Percentiles rank a stretch among this genome's conserved stretches.
Conservation (phyloP, 2,797 vertebrate genomes). For the Triplophysa bombifrons region DNA sequence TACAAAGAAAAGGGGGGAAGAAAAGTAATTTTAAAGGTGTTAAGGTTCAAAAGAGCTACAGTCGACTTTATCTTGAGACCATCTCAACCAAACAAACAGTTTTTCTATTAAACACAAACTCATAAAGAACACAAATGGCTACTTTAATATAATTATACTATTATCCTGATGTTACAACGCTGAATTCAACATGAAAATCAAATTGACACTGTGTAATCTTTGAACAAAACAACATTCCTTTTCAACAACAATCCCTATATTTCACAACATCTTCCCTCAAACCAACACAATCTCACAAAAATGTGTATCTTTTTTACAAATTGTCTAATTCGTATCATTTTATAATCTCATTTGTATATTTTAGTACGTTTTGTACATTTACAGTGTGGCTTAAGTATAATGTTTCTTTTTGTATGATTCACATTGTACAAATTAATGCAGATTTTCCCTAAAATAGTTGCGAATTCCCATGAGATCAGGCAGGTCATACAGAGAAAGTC, state of each 20-base stretch:
- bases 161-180: not conserved
- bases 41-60: slow-evolving; percentile 1
- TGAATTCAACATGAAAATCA: not conserved
- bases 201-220: not conserved
- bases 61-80: not conserved
- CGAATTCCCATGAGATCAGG: not conserved
- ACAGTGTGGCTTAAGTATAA: too few relatives aligned
- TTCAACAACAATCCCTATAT: too few relatives aligned
- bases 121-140: not conserved
- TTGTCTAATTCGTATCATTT: too few relatives aligned
- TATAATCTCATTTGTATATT: too few relatives aligned
- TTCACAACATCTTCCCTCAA: too few relatives aligned
- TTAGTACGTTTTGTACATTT: too few relatives aligned
- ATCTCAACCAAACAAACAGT: not conserved
- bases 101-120: not conserved
- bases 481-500: not conserved
- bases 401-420: too few relatives aligned
- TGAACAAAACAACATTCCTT: not conserved
- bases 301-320: too few relatives aligned
- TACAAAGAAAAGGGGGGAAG: not conserved
- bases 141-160: not conserved
- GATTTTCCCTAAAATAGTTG: not conserved
- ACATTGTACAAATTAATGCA: too few relatives aligned
- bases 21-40: slow-evolving; percentile 9
- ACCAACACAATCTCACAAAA: too few relatives aligned